Conservation (phyloP, 1,140 invertebrate genomes). For the Drosophila saltans region DNA sequence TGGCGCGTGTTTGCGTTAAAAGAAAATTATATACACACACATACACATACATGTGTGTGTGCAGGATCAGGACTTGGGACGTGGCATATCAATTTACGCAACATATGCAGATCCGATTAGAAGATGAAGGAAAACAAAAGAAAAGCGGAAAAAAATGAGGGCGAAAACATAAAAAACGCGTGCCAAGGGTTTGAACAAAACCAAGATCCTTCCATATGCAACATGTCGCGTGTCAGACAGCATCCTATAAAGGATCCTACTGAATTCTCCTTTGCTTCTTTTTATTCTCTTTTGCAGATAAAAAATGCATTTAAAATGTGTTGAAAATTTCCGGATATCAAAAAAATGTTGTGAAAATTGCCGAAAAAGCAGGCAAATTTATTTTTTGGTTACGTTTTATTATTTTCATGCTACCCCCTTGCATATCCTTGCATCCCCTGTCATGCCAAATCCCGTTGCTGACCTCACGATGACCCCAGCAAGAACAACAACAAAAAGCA, state of each 20-base stretch:
- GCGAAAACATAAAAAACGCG: slow-evolving; percentile 45
- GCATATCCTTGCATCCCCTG: slow-evolving; percentile 69
- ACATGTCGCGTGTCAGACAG: slow-evolving; percentile 63
- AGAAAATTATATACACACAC: slow-evolving; percentile 37
- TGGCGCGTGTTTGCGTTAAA: slow-evolving; percentile 58
- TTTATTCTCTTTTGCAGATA: slow-evolving; percentile 48
- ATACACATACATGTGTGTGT: slow-evolving; percentile 31
- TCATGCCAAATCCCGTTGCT: slow-evolving; percentile 81
- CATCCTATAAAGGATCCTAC: slow-evolving; percentile 45
- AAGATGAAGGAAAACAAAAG: slow-evolving; percentile 20
- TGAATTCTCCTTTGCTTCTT: background rate
- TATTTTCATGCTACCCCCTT: slow-evolving; percentile 6
- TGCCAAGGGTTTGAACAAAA: slow-evolving; percentile 37
- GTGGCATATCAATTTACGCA: slow-evolving; percentile 72
- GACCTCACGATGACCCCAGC: slow-evolving; percentile 76
- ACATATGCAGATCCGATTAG: slow-evolving; percentile 78
- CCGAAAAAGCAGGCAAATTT: slow-evolving; percentile 64
- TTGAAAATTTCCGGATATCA: slow-evolving; percentile 35
- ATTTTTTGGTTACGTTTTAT: slow-evolving; percentile 7
- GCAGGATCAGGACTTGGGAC: slow-evolving; percentile 22
- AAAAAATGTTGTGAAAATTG: slow-evolving; percentile 51
- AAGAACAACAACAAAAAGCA: slow-evolving; percentile 45
- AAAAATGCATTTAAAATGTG: slow-evolving; percentile 47
- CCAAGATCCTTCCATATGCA: slow-evolving; percentile 31
- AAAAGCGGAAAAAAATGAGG: slow-evolving; percentile 32